Percentiles rank a stretch among this genome's conserved stretches.
Evolutionary conservation across 2,888 invertebrate species (phyloP).

Genomic region (Sinodicranocentrus sp.): DNA sequence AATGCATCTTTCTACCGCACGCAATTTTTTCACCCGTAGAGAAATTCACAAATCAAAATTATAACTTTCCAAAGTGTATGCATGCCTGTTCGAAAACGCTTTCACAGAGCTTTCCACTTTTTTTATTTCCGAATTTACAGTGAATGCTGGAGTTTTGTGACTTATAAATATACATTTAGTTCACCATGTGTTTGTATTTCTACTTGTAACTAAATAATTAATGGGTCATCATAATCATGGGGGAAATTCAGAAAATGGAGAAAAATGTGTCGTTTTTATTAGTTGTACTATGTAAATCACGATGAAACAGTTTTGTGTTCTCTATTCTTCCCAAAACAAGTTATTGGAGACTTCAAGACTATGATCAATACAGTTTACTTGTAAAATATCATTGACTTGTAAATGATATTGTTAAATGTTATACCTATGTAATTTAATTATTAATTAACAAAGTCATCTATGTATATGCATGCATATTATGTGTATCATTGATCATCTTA

Average conservation of each 20-base stretch:
- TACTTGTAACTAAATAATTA: background rate
- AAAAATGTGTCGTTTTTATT: too few species aligned
- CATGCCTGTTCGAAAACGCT: slow-evolving; percentile 27
- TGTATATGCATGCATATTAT: background rate
- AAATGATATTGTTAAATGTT: background rate
- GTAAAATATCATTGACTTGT: slow-evolving; percentile 19
- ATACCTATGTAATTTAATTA: background rate
- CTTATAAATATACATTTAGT: too few species aligned
- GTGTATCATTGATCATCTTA: too few species aligned
- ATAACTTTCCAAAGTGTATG: background rate
- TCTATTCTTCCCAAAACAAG: slow-evolving; percentile 6
- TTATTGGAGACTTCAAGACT: slow-evolving; percentile 44
- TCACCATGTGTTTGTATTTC: background rate
- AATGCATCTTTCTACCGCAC: too few species aligned
- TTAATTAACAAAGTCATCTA: background rate
- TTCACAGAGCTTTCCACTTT: slow-evolving; percentile 28
- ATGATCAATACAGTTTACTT: slow-evolving; percentile 25
- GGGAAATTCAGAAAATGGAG: background rate
- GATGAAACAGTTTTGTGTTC: background rate
- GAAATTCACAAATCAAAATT: too few species aligned
- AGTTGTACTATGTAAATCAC: too few species aligned
- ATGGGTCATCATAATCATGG: too few species aligned
- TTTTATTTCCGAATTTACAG: slow-evolving; percentile 1
- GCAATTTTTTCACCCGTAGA: too few species aligned
- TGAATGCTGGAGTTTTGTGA: background rate